Evolutionary conservation across 2,888 invertebrate genomes (phyloP), one percentile per base, ranked within the genome.

Genomic region (Pecten maximus): DNA sequence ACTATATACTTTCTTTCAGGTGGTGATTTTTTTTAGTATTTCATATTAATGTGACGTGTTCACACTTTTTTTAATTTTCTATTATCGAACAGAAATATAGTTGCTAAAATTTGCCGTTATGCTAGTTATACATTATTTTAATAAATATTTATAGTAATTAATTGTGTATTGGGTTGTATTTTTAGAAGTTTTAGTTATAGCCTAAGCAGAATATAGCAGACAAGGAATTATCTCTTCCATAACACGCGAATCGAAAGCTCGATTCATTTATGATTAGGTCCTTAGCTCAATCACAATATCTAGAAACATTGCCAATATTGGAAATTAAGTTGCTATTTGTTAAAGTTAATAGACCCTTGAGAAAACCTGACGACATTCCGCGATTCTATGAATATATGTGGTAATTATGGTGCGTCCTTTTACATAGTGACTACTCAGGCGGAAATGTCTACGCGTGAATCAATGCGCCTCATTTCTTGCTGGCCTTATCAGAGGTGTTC

Each of bases 281-380:
- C 28, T 74, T 74, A 23, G 74, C 35, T 74, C 35, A 74, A 74
- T 74, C 35, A 28, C 12, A 74, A 28, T 74, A 74, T 74, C 74
- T 74, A 23, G 74, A 74, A 28, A 35, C 74, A 74, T 74, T 35
- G 74, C 74, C 74, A 35, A 74, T 35, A 74, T 74, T 74, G 74
- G 74, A 74, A 74, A 74, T 74, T 35, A 74, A 74, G 74, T 74
- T 74, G 74, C 74, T 74, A 74, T 74, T 74, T 74, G 74, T 74
- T 74, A 74, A 74, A 35, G 35, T 74, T 74, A 35, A 74, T 74
- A 74, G 74, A 74, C 74, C 28, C 3, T 35, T 74, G 74, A 28
- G 23, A 74, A 35, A 74, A 74, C 74, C 74, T 35, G 35, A 35
- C 28, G 35, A 35, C 35, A 74, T 74, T 74, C 74, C 8, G 74